Evolutionary conservation across 2,113 vertebrate species (phyloP), one percentile per base, ranked within the genome.

Genomic region (Nesogale talazaci): DNA sequence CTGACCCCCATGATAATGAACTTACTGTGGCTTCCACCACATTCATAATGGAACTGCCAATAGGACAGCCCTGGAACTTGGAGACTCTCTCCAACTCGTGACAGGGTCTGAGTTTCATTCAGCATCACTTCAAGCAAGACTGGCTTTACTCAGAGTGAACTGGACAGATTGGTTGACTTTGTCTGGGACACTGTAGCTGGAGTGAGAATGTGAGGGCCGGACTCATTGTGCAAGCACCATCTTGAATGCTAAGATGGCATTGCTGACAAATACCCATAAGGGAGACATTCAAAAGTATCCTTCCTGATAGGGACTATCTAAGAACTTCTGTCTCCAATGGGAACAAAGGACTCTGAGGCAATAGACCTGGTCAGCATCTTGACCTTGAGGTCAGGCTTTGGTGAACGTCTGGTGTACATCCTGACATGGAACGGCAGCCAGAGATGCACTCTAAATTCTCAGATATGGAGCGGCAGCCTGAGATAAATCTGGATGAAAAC

Each of bases 31-130:
- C 17, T 1, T 40, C 29, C 57, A 34, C 31, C 65, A 38, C 69
- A 86, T 1, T 31, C 52, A 69, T 9, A 90, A 59, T 27, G 78
- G 82, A 91, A 83, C 27, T 76, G 88, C 81, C 79, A 81, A 70
- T 61, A 76, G n/a, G 56, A 29, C 16, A 74, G 65, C 76, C 72
- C 40, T 61, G 69, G 94, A 91, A 95, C 1, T 79, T 14, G 17
- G 65, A 38, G 34, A 69, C 2, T 22, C 29, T 78, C 82, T 90
- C 83, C 79, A 94, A 95, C 27, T 83, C 63, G 88, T 36, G 85
- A n/a, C 88, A 91, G 83, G 94, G 77, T 79, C 94, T 94, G 76
- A 1, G 80, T 90, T 92, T 65, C 75, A n/a, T 65, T 92, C 52
- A n/a, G 78, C 0, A 0, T 94, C 89, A 85, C 92, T 86, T 94